Evolutionary conservation across 1,140 invertebrate genomes (phyloP).

Genomic region (Zaprionus inermis): DNA sequence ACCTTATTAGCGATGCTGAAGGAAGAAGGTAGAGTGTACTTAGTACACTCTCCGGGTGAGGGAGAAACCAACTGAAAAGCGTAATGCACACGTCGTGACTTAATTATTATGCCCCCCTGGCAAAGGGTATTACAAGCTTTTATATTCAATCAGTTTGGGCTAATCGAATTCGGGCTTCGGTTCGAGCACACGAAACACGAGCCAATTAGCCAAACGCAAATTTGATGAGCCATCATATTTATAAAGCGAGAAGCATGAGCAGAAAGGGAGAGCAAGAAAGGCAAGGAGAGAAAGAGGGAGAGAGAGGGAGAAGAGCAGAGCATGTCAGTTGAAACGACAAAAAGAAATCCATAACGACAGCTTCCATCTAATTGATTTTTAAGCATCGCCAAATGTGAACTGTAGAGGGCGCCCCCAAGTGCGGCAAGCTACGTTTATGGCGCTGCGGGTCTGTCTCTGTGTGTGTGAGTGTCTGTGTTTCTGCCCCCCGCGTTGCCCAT

Average conservation of each 20-base stretch:
- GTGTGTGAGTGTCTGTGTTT: conserved; percentile 13
- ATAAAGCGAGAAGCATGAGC: neutral
- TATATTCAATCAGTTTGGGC: conserved; percentile 45
- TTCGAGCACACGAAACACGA: conserved; percentile 34
- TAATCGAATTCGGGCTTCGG: conserved; percentile 50
- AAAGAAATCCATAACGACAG: conserved; percentile 47
- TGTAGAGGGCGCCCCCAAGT: conserved; percentile 35
- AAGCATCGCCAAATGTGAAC: conserved; percentile 48
- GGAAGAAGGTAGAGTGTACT: neutral
- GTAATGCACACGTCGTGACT: conserved; percentile 5
- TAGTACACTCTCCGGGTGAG: neutral
- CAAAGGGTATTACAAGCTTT: conserved; percentile 20
- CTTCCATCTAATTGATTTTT: conserved; percentile 63
- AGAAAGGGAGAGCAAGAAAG: conserved; percentile 19
- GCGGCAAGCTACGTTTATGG: conserved; percentile 26
- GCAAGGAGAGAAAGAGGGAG: neutral
- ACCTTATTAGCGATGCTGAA: neutral
- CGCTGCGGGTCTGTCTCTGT: conserved; percentile 1
- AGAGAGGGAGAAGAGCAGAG: conserved; percentile 10
- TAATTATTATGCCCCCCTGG: conserved; percentile 2
- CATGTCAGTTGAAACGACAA: conserved; percentile 13
- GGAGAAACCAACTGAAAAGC: neutral
- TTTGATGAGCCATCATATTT: conserved; percentile 55
- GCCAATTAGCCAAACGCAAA: conserved; percentile 53
- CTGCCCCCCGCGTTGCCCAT: conserved; percentile 22